phyloP scores from a whole-genome alignment of 2,888 invertebrate genomes.

The Epinotia brunnichana region DNA sequence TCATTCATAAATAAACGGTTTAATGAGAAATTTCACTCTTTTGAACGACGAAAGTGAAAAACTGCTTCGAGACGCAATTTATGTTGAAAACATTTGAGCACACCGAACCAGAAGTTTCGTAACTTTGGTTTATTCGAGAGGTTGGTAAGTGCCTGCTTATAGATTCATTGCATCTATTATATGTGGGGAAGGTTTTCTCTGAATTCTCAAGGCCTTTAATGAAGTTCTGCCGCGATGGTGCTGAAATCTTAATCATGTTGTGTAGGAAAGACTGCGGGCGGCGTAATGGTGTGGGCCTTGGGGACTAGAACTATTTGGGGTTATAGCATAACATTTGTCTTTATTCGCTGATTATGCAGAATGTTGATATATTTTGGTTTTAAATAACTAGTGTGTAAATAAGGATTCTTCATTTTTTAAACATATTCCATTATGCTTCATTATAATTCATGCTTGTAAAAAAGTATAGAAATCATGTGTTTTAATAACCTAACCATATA shows the following conservation, averaged over 20 bases:
- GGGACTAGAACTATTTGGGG: constrained; percentile 4
- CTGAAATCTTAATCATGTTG: constrained; percentile 53
- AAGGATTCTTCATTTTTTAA: no score
- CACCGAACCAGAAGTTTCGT: constrained; percentile 31
- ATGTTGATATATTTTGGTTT: no score
- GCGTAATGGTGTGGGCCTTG: constrained; percentile 9
- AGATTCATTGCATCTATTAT: constrained; percentile 50
- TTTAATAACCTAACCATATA: neutral
- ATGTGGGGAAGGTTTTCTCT: constrained; percentile 30
- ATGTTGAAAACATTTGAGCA: constrained; percentile 35
- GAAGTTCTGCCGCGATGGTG: constrained; percentile 46
- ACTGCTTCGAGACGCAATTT: constrained; percentile 35
- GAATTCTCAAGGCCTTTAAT: constrained; percentile 51
- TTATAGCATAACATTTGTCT: constrained; percentile 12
- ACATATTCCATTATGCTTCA: no score
- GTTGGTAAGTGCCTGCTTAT: constrained; percentile 57
- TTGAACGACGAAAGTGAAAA: constrained; percentile 41
- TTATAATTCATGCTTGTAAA: no score
- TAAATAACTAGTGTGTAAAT: no score
- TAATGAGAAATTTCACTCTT: constrained; percentile 44
- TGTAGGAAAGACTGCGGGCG: constrained; percentile 28
- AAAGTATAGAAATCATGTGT: neutral
- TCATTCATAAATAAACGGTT: constrained; percentile 42
- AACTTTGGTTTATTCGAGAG: constrained; percentile 47
- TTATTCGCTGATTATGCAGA: neutral